These are phyloP conservation scores for Heliopora coerulea DNA, from an alignment of 92 coral and sea anemone genomes.

Conservation along the genomic window DNA sequence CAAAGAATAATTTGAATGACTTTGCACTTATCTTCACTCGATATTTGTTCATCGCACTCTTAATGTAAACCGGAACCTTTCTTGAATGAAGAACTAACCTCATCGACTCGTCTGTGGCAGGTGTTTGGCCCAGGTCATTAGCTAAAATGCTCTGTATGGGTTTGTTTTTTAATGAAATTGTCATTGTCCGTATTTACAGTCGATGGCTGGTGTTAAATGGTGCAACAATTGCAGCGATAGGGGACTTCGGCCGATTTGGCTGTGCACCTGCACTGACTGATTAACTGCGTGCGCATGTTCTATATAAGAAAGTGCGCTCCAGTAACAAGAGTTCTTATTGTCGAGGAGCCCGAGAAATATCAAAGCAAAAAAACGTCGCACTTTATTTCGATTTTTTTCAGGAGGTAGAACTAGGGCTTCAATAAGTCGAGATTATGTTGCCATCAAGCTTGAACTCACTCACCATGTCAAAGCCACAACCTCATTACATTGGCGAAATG, in stretches of 20 bases:
- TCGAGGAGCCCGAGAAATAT: no score
- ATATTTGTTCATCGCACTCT: no score
- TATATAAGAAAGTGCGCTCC: slow-evolving; percentile 4
- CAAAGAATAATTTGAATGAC: neutral
- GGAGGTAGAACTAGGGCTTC: no score
- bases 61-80: neutral
- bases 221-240: neutral
- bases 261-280: slow-evolving; percentile 36
- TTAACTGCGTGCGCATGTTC: neutral
- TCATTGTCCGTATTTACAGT: slow-evolving; percentile 38
- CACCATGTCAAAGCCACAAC: slow-evolving; percentile 31
- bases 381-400: no score
- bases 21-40: no score
- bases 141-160: neutral
- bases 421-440: neutral
- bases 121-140: slow-evolving; percentile 6
- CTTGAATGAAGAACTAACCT: slow-evolving; percentile 1
- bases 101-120: slow-evolving; percentile 3
- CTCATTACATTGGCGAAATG: slow-evolving; percentile 33
- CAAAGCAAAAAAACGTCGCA: no score
- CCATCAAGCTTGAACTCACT: slow-evolving; percentile 16
- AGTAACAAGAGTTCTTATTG: slow-evolving; percentile 9
- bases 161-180: slow-evolving; percentile 31
- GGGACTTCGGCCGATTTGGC: neutral
- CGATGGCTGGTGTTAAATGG: slow-evolving; percentile 17